These are phyloP conservation scores for Phania funesta DNA, from an alignment of 2,888 invertebrate genomes.

Conservation along the genomic window DNA sequence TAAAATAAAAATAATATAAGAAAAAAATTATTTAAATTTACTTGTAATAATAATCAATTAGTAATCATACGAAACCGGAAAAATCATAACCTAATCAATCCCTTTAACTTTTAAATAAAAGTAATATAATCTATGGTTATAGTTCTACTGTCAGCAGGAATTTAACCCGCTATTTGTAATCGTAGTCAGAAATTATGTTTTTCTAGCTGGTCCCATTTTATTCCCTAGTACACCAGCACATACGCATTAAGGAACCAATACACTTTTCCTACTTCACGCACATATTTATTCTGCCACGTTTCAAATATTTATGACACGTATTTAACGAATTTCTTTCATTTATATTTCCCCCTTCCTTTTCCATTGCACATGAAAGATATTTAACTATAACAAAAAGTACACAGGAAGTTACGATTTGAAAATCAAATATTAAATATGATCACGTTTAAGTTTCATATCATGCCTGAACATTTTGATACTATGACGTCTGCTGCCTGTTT, in stretches of 20 bases:
- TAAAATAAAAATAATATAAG: too few relatives aligned
- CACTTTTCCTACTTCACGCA: slow-evolving; percentile 29
- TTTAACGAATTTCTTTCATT: slow-evolving; percentile 47
- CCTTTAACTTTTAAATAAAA: too few relatives aligned
- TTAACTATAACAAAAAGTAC: background rate
- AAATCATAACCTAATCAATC: too few relatives aligned
- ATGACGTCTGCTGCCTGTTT: slow-evolving; percentile 63
- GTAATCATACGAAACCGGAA: too few relatives aligned
- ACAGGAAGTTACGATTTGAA: slow-evolving; percentile 44
- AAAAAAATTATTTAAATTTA: too few relatives aligned
- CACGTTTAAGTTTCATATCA: slow-evolving; percentile 65
- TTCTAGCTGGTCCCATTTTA: slow-evolving; percentile 10
- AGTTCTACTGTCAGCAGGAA: too few relatives aligned
- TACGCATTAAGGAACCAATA: background rate
- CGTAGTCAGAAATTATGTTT: background rate
- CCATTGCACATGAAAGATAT: background rate
- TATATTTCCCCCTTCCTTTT: background rate
- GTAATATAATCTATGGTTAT: too few relatives aligned
- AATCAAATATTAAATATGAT: slow-evolving; percentile 66
- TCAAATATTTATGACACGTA: slow-evolving; percentile 55
- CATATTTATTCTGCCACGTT: slow-evolving; percentile 51
- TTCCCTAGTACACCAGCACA: background rate
- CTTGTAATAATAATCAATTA: too few relatives aligned
- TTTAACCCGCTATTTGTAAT: too few relatives aligned
- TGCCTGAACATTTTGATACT: slow-evolving; percentile 42